phyloP scores from a whole-genome alignment of 1,140 invertebrate species.

The Drosophila nebulosa region DNA sequence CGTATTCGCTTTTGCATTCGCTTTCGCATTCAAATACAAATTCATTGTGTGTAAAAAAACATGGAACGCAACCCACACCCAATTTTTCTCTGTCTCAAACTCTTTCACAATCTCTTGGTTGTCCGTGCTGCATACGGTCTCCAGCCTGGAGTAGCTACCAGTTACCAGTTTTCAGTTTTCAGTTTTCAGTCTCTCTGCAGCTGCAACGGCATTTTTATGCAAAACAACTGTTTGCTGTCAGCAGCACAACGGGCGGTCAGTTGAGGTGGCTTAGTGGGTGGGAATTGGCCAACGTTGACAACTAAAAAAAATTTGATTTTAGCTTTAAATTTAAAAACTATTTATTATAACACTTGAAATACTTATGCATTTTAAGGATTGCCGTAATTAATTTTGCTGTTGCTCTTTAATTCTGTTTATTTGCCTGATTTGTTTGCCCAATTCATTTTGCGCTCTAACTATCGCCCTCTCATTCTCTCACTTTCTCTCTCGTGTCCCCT shows the following conservation, averaged over 20 bases:
- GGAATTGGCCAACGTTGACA: conserved; percentile 14
- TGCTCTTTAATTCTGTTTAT: conserved; percentile 59
- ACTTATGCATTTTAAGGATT: not conserved
- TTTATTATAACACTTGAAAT: not conserved
- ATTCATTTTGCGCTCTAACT: not conserved
- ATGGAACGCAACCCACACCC: not conserved
- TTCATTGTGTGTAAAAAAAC: not conserved
- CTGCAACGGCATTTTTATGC: conserved; percentile 74
- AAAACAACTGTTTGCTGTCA: conserved; percentile 77
- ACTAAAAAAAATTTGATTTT: not conserved
- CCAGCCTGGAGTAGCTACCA: too few species aligned
- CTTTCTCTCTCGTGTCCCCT: too few species aligned
- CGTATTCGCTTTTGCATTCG: not conserved
- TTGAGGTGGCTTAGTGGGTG: not conserved
- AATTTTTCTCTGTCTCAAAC: not conserved
- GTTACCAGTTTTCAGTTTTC: not conserved
- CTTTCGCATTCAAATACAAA: not conserved
- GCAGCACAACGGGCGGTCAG: conserved; percentile 48
- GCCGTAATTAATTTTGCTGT: conserved; percentile 46
- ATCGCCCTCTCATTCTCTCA: not conserved
- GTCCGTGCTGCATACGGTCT: too few species aligned
- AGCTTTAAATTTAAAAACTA: not conserved
- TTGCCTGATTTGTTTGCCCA: conserved; percentile 36
- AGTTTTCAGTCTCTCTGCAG: conserved; percentile 24
- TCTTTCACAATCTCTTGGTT: not conserved